phyloP scores from a whole-genome alignment of 2,888 invertebrate species.

The Campoletis raptor region DNA sequence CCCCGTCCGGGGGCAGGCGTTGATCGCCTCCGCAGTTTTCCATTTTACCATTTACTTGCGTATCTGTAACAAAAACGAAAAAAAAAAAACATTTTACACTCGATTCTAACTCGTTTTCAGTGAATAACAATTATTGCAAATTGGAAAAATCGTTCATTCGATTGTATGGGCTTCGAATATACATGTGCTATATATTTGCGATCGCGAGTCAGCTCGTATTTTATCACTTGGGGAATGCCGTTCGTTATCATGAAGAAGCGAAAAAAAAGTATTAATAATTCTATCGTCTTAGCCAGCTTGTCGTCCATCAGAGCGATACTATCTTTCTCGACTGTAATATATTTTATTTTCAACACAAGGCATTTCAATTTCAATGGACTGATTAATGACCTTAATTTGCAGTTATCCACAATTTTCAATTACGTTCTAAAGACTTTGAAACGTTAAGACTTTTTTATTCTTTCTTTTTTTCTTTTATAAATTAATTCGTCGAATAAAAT shows the following conservation, averaged over 20 bases:
- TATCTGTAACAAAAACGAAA: constrained; percentile 74
- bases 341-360: constrained; percentile 28
- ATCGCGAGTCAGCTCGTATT: constrained; percentile 41
- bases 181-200: constrained; percentile 16
- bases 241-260: constrained; percentile 53
- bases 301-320: constrained; percentile 59
- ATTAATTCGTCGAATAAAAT: neutral
- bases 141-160: neutral
- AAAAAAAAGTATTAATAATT: constrained; percentile 55
- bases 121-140: constrained; percentile 6
- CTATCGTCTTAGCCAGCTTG: constrained; percentile 68
- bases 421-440: neutral
- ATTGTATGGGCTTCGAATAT: neutral
- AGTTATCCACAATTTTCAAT: neutral
- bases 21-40: constrained; percentile 88
- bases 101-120: constrained; percentile 23
- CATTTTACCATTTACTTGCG: constrained; percentile 84
- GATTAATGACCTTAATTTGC: constrained; percentile 14
- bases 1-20: constrained; percentile 93
- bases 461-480: neutral
- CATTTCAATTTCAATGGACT: constrained; percentile 13
- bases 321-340: constrained; percentile 43
- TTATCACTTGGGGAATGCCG: constrained; percentile 68
- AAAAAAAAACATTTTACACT: constrained; percentile 28
- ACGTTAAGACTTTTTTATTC: neutral